These are phyloP conservation scores for human DNA, from an alignment of 2,113 vertebrate genomes.

Conservation along the genomic window DNA sequence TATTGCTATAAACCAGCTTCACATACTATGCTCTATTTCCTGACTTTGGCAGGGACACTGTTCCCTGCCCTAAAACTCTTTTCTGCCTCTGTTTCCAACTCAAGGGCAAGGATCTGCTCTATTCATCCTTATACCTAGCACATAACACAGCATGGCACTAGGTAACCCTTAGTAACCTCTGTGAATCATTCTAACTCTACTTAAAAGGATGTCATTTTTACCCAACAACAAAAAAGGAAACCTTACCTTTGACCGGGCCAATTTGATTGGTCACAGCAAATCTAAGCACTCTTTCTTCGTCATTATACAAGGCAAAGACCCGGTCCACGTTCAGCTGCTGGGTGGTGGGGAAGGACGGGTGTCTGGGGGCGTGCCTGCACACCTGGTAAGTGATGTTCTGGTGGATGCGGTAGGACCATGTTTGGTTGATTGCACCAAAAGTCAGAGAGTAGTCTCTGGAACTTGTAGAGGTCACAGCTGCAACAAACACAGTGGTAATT, in stretches of 20 bases:
- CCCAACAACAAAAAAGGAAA: neutral
- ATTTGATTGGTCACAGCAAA: conserved; percentile 95
- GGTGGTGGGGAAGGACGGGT: conserved; percentile 46
- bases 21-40: neutral
- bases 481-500: neutral
- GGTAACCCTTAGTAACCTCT: neutral
- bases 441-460: conserved; percentile 87
- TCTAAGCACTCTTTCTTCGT: conserved; percentile 91
- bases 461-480: conserved; percentile 88
- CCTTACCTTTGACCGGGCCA: conserved; percentile 87
- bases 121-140: neutral
- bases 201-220: neutral
- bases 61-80: neutral
- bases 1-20: neutral
- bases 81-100: neutral
- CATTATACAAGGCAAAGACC: conserved; percentile 90
- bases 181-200: neutral
- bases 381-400: conserved; percentile 92
- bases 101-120: neutral
- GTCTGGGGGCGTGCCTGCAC: conserved; percentile 84
- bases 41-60: neutral
- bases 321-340: conserved; percentile 89
- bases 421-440: conserved; percentile 83
- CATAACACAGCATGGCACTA: neutral
- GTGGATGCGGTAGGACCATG: conserved; percentile 87